Conservation (phyloP, 2,888 invertebrate species). For the Diarsia brunnea region DNA sequence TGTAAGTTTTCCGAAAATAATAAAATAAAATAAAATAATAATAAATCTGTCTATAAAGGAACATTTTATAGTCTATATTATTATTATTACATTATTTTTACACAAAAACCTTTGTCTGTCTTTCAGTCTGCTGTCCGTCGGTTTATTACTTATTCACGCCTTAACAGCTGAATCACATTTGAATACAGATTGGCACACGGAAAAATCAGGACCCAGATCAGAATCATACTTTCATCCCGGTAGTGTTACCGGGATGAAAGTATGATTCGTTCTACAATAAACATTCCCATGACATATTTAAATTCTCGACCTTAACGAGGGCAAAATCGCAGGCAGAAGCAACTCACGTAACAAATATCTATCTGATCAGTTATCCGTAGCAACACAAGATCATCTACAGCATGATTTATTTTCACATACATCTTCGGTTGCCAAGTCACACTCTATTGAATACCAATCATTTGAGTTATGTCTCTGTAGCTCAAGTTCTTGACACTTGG, state of each 20-base stretch:
- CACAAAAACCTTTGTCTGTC: too few relatives aligned
- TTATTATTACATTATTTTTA: too few relatives aligned
- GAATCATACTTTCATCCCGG: not conserved
- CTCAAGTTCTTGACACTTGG: slow-evolving; percentile 31
- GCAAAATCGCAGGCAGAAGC: not conserved
- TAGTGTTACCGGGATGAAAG: too few relatives aligned
- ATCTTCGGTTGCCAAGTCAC: slow-evolving; percentile 47
- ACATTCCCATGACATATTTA: not conserved
- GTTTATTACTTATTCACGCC: not conserved
- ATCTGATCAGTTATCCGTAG: not conserved
- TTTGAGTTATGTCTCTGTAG: slow-evolving; percentile 42
- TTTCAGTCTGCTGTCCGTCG: not conserved
- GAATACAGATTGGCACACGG: too few relatives aligned
- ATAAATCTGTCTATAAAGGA: too few relatives aligned
- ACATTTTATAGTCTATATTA: not conserved
- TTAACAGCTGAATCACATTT: not conserved
- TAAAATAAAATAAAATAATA: too few relatives aligned
- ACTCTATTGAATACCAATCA: slow-evolving; percentile 52
- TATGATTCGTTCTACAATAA: too few relatives aligned
- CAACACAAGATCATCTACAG: slow-evolving; percentile 23
- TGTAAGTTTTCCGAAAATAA: too few relatives aligned
- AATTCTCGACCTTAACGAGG: too few relatives aligned
- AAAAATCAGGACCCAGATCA: not conserved
- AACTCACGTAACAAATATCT: not conserved
- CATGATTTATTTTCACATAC: slow-evolving; percentile 47